Conservation (phyloP, 2,888 invertebrate genomes). For the Cecidostiba fungosa region DNA sequence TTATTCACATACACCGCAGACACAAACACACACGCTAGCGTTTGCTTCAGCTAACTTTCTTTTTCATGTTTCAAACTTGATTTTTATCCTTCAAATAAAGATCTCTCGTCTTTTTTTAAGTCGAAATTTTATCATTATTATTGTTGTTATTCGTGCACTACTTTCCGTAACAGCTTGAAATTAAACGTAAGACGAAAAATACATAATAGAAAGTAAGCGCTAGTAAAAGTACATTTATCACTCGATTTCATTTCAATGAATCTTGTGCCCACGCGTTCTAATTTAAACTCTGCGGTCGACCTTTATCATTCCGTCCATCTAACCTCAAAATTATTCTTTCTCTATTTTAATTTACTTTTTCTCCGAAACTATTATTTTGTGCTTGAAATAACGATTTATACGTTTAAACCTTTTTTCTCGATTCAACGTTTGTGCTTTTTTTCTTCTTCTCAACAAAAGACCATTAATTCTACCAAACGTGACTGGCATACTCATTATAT, state of each 20-base stretch:
- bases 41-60: constrained; percentile 61
- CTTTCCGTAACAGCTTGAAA: constrained; percentile 11
- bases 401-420: background rate
- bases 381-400: background rate
- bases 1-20: background rate
- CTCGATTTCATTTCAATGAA: constrained; percentile 24
- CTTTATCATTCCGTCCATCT: constrained; percentile 27
- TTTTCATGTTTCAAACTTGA: constrained; percentile 53
- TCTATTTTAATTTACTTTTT: constrained; percentile 9
- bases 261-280: constrained; percentile 18
- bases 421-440: too few species aligned
- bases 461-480: background rate
- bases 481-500: background rate
- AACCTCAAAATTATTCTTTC: constrained; percentile 40
- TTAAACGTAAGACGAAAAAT: constrained; percentile 21
- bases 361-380: background rate
- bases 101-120: background rate
- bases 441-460: too few species aligned
- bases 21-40: constrained; percentile 17
- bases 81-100: constrained; percentile 53
- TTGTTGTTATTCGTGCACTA: background rate
- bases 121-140: background rate
- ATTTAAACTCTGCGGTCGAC: constrained; percentile 24
- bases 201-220: constrained; percentile 15
- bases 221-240: constrained; percentile 2